These are phyloP conservation scores for Paracentrotus lividus DNA, from an alignment of 53 echinoderm and acorn worm genomes.

Conservation along the genomic window DNA sequence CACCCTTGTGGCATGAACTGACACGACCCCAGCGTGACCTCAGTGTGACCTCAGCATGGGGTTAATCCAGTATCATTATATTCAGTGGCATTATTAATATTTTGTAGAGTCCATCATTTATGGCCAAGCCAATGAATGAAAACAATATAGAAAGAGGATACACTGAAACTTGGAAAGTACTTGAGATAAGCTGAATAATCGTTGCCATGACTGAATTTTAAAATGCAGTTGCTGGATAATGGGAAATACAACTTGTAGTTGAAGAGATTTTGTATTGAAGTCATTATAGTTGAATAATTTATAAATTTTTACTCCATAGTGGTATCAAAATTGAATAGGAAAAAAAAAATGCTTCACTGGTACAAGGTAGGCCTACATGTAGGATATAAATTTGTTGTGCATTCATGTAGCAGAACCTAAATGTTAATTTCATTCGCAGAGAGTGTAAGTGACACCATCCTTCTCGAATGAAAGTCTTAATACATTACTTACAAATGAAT, in stretches of 20 bases:
- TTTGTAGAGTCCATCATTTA: background rate
- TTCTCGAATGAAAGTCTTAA: background rate
- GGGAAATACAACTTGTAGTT: no score
- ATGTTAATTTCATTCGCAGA: background rate
- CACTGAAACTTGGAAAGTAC: background rate
- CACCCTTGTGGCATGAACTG: slow-evolving; percentile 39
- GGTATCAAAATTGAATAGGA: no score
- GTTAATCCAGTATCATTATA: slow-evolving; percentile 15
- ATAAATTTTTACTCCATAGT: no score
- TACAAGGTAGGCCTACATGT: no score
- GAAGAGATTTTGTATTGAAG: background rate
- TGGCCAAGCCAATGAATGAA: background rate
- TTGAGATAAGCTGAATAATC: no score
- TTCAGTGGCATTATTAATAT: background rate
- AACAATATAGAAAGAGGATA: no score
- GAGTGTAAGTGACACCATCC: background rate
- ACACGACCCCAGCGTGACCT: slow-evolving; percentile 48
- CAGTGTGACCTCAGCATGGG: slow-evolving; percentile 61
- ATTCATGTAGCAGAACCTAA: background rate
- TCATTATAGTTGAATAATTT: no score
- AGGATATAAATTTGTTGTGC: background rate
- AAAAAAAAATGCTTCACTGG: no score
- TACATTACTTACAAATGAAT: background rate
- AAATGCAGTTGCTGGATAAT: no score
- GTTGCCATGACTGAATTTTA: no score